These are phyloP conservation scores for Lanistes nyassanus DNA, from an alignment of 1,140 invertebrate species.

Conservation along the genomic window DNA sequence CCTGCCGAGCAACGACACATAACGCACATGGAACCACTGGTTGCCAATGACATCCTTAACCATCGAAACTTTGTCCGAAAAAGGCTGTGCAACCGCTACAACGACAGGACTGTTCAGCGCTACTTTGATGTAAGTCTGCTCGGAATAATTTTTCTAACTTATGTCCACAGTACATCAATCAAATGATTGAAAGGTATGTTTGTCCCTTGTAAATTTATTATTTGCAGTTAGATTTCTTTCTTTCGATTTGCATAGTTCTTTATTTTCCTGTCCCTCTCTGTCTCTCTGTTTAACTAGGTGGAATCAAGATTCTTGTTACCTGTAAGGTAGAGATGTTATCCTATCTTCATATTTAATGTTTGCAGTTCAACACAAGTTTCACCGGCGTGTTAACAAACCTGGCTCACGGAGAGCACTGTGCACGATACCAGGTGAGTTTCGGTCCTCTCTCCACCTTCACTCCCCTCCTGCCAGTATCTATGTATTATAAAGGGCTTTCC, in stretches of 20 bases:
- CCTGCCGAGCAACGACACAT: slow-evolving; percentile 82
- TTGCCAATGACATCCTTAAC: slow-evolving; percentile 88
- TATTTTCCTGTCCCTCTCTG: not conserved
- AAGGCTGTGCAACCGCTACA: slow-evolving; percentile 77
- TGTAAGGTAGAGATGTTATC: not conserved
- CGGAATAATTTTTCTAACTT: not conserved
- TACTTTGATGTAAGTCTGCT: slow-evolving; percentile 63
- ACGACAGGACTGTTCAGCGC: slow-evolving; percentile 68
- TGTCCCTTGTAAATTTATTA: not conserved
- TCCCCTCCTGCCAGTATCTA: too few relatives aligned
- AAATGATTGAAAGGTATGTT: not conserved
- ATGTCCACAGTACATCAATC: not conserved
- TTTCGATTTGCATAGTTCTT: too few relatives aligned
- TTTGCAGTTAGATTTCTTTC: not conserved
- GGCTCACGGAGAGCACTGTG: slow-evolving; percentile 88
- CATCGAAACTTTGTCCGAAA: slow-evolving; percentile 86
- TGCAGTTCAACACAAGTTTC: slow-evolving; percentile 85
- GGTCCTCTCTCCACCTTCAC: too few relatives aligned
- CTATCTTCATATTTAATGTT: slow-evolving; percentile 72
- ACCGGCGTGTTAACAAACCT: slow-evolving; percentile 80
- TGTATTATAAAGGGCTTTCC: too few relatives aligned
- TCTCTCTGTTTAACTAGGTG: not conserved
- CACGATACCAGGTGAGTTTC: slow-evolving; percentile 75
- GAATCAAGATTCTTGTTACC: not conserved
- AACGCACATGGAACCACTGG: slow-evolving; percentile 84